These are phyloP conservation scores for Chrysotoxum bicinctum DNA, from an alignment of 2,888 invertebrate genomes.

Conservation along the genomic window DNA sequence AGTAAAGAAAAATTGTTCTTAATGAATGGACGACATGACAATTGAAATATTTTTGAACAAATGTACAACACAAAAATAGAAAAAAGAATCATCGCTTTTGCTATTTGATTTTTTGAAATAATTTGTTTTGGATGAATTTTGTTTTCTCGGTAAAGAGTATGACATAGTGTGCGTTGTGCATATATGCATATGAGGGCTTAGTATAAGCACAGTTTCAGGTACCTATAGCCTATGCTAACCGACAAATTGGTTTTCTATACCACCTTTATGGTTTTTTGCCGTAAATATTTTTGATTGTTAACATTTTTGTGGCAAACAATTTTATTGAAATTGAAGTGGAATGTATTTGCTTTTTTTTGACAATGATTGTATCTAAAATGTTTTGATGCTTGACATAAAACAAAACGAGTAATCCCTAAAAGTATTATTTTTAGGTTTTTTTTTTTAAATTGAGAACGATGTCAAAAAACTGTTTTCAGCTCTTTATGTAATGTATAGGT, in stretches of 20 bases:
- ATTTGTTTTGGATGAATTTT: background rate
- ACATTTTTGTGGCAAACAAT: background rate
- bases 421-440: no score
- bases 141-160: background rate
- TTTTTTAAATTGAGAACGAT: no score
- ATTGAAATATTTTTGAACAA: constrained; percentile 49
- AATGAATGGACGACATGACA: constrained; percentile 16
- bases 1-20: background rate
- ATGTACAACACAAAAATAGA: background rate
- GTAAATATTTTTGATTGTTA: background rate
- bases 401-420: background rate
- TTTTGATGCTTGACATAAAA: background rate
- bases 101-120: constrained; percentile 29
- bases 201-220: no score
- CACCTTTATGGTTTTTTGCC: background rate
- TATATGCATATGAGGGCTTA: no score
- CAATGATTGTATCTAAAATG: background rate
- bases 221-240: background rate
- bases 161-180: no score
- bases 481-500: no score
- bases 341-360: background rate
- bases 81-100: background rate
- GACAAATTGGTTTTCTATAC: constrained; percentile 5
- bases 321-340: background rate
- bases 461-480: no score